Conservation (phyloP, 37 sponge, comb jelly and placozoan species). For the Ephydatia muelleri region DNA sequence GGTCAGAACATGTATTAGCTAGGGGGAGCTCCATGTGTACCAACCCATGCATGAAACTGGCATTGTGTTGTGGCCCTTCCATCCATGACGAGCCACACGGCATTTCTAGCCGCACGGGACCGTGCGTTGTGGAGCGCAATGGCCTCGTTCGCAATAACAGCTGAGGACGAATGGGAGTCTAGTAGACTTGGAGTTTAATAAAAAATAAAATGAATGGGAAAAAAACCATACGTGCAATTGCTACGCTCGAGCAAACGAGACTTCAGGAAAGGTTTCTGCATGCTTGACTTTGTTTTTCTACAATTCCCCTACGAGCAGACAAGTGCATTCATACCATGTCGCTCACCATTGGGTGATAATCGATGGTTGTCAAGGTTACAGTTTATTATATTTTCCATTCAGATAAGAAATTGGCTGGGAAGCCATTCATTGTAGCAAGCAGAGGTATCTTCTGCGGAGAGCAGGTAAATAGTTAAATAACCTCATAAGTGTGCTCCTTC, state of each 20-base stretch:
- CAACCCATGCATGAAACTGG: neutral
- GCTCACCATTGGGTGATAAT: neutral
- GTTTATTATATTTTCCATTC: neutral
- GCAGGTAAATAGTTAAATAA: conserved; percentile 25
- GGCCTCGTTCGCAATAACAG: neutral
- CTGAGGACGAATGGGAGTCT: too few relatives aligned
- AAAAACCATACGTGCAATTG: too few relatives aligned
- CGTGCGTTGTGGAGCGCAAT: neutral
- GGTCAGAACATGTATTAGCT: neutral
- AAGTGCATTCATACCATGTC: neutral
- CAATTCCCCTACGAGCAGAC: neutral
- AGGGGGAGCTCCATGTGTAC: neutral
- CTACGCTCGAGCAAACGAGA: neutral
- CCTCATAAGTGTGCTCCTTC: neutral
- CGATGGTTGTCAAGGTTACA: neutral
- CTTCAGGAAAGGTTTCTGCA: neutral
- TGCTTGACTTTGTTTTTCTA: neutral
- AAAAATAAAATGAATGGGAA: too few relatives aligned
- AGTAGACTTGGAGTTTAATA: too few relatives aligned
- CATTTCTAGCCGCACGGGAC: neutral
- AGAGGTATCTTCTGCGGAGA: conserved; percentile 60
- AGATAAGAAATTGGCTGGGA: conserved; percentile 58
- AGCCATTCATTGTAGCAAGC: conserved; percentile 45
- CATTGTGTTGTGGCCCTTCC: neutral
- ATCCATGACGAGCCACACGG: neutral